A percentile compares a stretch with the other conserved stretches of the same genome.
Evolutionary conservation across 1,140 invertebrate genomes (phyloP).

Genomic region (Drosophila subpulchrella): DNA sequence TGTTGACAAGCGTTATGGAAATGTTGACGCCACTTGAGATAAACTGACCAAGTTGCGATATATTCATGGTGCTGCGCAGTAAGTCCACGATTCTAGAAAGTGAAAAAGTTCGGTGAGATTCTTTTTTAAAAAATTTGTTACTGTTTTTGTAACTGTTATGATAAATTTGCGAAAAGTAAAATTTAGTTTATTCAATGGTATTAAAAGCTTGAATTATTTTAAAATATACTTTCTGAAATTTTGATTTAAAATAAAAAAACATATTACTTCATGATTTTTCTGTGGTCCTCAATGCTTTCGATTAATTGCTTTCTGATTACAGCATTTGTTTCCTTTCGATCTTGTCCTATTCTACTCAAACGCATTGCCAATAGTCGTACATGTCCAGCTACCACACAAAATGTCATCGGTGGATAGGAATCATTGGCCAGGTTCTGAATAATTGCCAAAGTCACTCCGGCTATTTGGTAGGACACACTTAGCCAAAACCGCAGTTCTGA

Average conservation of each 20-base stretch:
- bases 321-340: background rate
- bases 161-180: too few relatives aligned
- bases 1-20: slow-evolving; percentile 28
- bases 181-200: too few relatives aligned
- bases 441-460: slow-evolving; percentile 37
- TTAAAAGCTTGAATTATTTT: too few relatives aligned
- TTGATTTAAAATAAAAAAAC: background rate
- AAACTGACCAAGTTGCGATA: slow-evolving; percentile 45
- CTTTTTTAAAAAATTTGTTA: too few relatives aligned
- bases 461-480: slow-evolving; percentile 49
- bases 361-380: slow-evolving; percentile 46
- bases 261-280: slow-evolving; percentile 49
- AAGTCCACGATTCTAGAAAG: slow-evolving; percentile 35
- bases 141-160: too few relatives aligned
- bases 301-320: slow-evolving; percentile 10
- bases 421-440: slow-evolving; percentile 58
- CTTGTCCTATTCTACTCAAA: slow-evolving; percentile 33
- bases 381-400: slow-evolving; percentile 57
- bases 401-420: slow-evolving; percentile 48
- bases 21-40: slow-evolving; percentile 42
- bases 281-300: slow-evolving; percentile 55
- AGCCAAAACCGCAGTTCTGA: slow-evolving; percentile 22
- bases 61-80: slow-evolving; percentile 23
- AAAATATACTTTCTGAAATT: too few relatives aligned
- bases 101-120: background rate